A percentile compares a stretch with the other conserved stretches of the same genome.
Conservation (phyloP, 2,797 vertebrate species). For the Eidolon dupreanum region DNA sequence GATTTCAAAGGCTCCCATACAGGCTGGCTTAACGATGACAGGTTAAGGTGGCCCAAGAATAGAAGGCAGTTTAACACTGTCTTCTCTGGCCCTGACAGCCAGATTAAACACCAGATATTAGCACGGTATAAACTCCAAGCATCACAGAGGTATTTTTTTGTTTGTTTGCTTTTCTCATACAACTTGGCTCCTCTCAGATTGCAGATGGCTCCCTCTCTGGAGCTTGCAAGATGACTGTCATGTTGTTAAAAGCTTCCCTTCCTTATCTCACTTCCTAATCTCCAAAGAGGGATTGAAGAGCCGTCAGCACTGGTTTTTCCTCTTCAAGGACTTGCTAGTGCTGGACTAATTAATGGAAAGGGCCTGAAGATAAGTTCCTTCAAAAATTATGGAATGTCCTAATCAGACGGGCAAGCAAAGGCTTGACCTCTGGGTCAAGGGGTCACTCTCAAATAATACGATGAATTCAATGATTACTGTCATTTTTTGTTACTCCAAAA, state of each 20-base stretch:
- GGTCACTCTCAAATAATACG: conserved; percentile 90
- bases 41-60: conserved; percentile 40
- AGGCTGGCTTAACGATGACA: neutral
- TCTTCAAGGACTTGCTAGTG: conserved; percentile 57
- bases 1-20: neutral
- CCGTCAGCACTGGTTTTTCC: conserved; percentile 79
- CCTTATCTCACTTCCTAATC: conserved; percentile 86
- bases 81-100: neutral
- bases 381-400: conserved; percentile 94
- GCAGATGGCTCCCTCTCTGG: conserved; percentile 70
- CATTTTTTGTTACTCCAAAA: conserved; percentile 74
- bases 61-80: conserved; percentile 43
- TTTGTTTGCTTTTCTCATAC: conserved; percentile 84
- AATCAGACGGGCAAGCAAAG: conserved; percentile 87
- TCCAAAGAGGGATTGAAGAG: conserved; percentile 80
- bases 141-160: conserved; percentile 48
- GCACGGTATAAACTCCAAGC: conserved; percentile 71
- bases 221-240: conserved; percentile 69
- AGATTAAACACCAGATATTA: conserved; percentile 37
- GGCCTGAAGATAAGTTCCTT: conserved; percentile 78
- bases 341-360: conserved; percentile 88
- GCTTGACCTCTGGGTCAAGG: conserved; percentile 85
- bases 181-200: conserved; percentile 78
- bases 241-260: conserved; percentile 80
- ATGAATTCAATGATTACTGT: conserved; percentile 86